Base-by-base conservation (phyloP, 2,888 invertebrate species). In the Cyclophora punctaria region DNA sequence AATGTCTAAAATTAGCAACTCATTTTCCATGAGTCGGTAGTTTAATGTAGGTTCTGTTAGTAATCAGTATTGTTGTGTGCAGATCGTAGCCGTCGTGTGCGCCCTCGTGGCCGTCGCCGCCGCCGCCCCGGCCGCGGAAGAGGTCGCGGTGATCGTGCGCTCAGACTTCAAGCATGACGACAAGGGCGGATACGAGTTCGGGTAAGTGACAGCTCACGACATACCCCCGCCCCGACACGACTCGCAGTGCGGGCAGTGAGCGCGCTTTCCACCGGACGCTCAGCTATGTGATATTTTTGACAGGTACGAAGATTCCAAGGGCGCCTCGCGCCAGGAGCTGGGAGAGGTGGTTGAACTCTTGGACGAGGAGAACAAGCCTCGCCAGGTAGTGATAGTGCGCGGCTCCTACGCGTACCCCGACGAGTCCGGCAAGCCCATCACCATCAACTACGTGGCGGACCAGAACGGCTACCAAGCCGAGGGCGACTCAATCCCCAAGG, bases 381-480 rank as follows among this genome's bases (percentile, higher is more conserved):
- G 84, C 7, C 72, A 66, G 46, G 90, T 90, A 6, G 80, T 92
- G 62, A 85, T 89, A 0, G 90, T 92, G 35, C 90, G 90, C 56
- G 93, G 93, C n/a, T 75, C 83, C 3, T 92, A 84, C 78, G 76
- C 85, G 0, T 92, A 92, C 80, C 75, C 79, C 3, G 81, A 90
- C 50, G 73, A 79, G 0, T 90, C 91, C 3, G 92, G 92, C 55
- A 83, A 83, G 5, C 73, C 78, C 3, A 88, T 90, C 58, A 68
- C 71, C 35, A 57, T 91, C 58, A 85, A 69, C 46, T 92, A 91
- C 79, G 70, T 68, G 52, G 92, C 92, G 46, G 92, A 93, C 60
- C 92, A 92, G 75, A 90, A 76, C 57, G 93, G 93, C 52, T 93
- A 81, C 88, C 90, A 89, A 56, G 89, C 92, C 2, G 85, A 89